Evolutionary conservation across 1,140 invertebrate species (phyloP).

Genomic region (Maniola jurtina): DNA sequence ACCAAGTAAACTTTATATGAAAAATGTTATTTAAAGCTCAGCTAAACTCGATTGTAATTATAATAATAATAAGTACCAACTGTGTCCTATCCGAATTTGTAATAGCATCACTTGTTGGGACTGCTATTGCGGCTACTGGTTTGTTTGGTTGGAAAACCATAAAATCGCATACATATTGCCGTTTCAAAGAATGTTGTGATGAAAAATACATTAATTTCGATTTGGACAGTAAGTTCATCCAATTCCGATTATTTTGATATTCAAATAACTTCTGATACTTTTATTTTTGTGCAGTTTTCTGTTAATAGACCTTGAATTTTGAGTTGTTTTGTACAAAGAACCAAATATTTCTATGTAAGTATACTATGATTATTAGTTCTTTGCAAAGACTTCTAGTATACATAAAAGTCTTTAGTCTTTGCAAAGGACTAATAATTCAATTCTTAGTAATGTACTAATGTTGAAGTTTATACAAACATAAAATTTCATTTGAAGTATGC

Average conservation of each 20-base stretch:
- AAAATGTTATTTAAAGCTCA: slow-evolving; percentile 5
- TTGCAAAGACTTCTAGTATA: no score
- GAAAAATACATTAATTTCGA: slow-evolving; percentile 61
- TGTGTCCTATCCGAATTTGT: neutral
- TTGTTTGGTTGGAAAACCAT: slow-evolving; percentile 59
- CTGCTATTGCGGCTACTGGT: slow-evolving; percentile 41
- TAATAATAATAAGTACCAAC: neutral
- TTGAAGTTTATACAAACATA: no score
- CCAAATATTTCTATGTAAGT: no score
- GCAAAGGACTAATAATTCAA: no score
- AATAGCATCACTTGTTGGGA: slow-evolving; percentile 28
- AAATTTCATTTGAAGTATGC: neutral
- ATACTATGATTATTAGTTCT: no score
- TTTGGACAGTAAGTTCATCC: slow-evolving; percentile 52
- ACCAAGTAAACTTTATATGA: neutral
- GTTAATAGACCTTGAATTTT: no score
- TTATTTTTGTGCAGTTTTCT: no score
- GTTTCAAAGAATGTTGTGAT: slow-evolving; percentile 64
- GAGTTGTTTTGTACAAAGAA: no score
- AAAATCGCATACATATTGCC: slow-evolving; percentile 60
- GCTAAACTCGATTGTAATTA: neutral
- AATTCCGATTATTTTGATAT: neutral
- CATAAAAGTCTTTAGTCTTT: no score
- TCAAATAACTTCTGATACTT: no score
- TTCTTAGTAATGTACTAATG: no score